Base-by-base conservation (phyloP, 2,888 invertebrate genomes). In the Carpatolechia fugitivella region DNA sequence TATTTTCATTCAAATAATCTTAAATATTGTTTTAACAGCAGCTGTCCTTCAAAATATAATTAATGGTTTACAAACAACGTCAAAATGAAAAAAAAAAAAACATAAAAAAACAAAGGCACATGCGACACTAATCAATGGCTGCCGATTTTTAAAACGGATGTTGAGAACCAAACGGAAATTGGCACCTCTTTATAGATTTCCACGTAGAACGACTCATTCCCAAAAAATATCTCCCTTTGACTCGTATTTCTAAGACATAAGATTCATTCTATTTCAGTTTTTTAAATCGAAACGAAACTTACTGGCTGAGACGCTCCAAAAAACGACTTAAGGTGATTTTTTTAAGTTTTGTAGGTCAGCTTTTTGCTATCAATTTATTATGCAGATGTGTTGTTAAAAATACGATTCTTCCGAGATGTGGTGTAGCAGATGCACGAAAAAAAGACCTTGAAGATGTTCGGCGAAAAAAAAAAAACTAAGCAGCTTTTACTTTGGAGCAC, bases 341-440 rank as follows among this genome's bases (percentile, higher is more conserved):
- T 24, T 77, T 72, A 74, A 80, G 64, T 75, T 83, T 83, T 81
- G 78, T 87, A 86, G 90, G 90, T 90, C 87, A 88, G 78, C 67
- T 90, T 90, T 90, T 90, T 89, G 83, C 82, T 82, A 85, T 81
- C 75, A 82, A 80, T 85, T 80, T 80, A 78, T 78, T 88, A 90
- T 90, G 89, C 88, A 90, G 88, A 90, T 90, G 89, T 74, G 73
- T 66, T 75, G 76, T 80, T 79, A 75, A 82, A 85, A 83, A 80
- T 77, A 78, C 62, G 65, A 63, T 56, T 72, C 74, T 80, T 80
- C 76, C 76, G 76, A 83, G 76, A 72, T 74, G 60, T 56, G 79
- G 87, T 74, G 60, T 56, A 78, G 87, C 90, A 90, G 90, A 87
- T 90, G 90, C 72, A 78, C 65, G 65, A 65, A 74, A 76, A 74